phyloP scores from a whole-genome alignment of 1,140 invertebrate genomes.

The Anastrepha obliqua region DNA sequence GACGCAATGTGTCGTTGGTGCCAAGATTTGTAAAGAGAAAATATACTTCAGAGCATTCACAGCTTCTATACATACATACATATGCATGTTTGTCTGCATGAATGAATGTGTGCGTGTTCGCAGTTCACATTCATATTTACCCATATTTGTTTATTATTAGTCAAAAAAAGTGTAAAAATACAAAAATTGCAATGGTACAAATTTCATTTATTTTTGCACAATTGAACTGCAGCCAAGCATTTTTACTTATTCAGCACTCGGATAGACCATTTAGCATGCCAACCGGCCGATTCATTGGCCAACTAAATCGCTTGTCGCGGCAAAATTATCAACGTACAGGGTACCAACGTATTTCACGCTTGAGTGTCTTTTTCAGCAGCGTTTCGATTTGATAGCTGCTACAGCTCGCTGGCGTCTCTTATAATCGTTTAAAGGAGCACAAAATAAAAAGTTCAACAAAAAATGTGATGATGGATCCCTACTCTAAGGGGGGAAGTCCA shows the following conservation, averaged over 20 bases:
- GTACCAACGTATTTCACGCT: too few relatives aligned
- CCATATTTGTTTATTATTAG: slow-evolving; percentile 16
- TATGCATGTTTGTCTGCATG: background rate
- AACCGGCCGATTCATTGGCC: background rate
- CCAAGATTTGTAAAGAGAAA: too few relatives aligned
- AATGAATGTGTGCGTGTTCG: background rate
- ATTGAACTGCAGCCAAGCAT: slow-evolving; percentile 11
- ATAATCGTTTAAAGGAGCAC: too few relatives aligned
- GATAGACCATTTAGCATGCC: background rate
- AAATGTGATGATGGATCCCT: too few relatives aligned
- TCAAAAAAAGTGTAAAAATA: background rate
- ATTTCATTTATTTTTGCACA: slow-evolving; percentile 25
- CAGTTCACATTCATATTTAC: background rate
- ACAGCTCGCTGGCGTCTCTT: too few relatives aligned
- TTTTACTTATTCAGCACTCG: background rate
- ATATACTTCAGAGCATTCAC: background rate
- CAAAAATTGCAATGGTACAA: background rate
- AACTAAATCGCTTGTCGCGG: background rate
- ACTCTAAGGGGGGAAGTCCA: too few relatives aligned
- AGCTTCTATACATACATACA: background rate
- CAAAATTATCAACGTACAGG: background rate
- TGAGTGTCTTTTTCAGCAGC: too few relatives aligned
- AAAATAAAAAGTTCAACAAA: too few relatives aligned
- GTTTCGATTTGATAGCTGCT: too few relatives aligned
- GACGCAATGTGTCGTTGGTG: background rate